Base-by-base conservation (phyloP, 2,888 invertebrate genomes). In the Cremastinae sp. region DNA sequence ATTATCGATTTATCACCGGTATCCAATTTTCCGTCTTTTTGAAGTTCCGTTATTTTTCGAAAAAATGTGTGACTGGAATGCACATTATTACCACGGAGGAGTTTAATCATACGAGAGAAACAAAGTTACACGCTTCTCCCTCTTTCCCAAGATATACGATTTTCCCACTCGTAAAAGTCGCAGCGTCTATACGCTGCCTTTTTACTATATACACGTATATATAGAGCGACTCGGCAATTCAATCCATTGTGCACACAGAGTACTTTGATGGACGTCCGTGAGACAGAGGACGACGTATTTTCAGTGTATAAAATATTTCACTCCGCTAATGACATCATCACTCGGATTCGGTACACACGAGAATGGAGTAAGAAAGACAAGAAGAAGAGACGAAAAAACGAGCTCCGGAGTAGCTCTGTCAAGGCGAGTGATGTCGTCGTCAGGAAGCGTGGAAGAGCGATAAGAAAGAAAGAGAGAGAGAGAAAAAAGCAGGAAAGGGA, bases 291-390 rank as follows among this genome's bases (percentile, higher is more conserved):
- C 64, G 62, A 39, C 62, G 56, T 56, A 71, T 66, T 66, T 73
- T 64, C 72, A 41, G 68, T 68, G 45, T 70, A 37, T 64, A 49
- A 53, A 64, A 76, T 76, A 76, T 73, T 68, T 76, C 72, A 66
- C 72, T 56, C 28, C 41, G 35, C 72, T 76, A 76, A 76, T 73
- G 72, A 76, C 72, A 76, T 72, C 72, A 69, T 76, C 72, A 69
- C 62, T 76, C 45, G 68, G 72, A 45, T 76, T 66, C 39, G 66
- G 51, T 66, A 45, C 62, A 51, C 45, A 28, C 28, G 28, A 28
- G 28, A 5, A 35, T 43, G 35, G 35, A 35, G 47, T 12, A 9
- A 41, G 41, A 41, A 41, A 41, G 41, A 41, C n/a, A 41, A 9
- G 9, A 12, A 41, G 9, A 41, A 12, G 12, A 41, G n/a, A 4